Base-by-base conservation (phyloP, 2,797 vertebrate genomes). In the Malurus splendens region DNA sequence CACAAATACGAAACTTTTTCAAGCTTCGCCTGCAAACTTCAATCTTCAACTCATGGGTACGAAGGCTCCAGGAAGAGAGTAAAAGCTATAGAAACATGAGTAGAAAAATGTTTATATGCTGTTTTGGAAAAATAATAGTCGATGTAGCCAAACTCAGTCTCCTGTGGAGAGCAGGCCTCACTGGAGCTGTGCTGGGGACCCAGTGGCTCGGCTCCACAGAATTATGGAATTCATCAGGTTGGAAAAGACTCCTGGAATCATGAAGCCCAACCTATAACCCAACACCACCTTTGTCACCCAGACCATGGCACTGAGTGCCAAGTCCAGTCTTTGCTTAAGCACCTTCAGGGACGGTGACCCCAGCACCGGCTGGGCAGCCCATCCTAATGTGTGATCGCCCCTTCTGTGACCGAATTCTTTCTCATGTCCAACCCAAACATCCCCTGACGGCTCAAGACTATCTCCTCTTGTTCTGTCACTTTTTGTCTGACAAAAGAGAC, bases 261-360 rank as follows among this genome's bases (percentile, higher is more conserved):
- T 0, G 1, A 9, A 48, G 22, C 36, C 12, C 36, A 5, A 20
- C 4, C 55, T 1, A 0, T 18, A 30, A 36, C 20, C 0, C 0
- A 55, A 13, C 42, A 61, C 14, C 36, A 18, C 12, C 1, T 7
- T 15, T 15, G 47, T 8, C 17, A 25, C 5, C 17, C 9, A 6
- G 47, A 30, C 20, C 30, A 5, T 1, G 54, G 54, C 47, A 39
- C 5, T 1, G 28, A 67, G 30, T 4, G 41, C 47, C 41, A 22
- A 3, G 3, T 10, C 41, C 71, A 20, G 17, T 1, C 47, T 10
- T 47, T 15, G 20, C 30, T 25, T 3, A 10, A 50, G 15, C 8
- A 15, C 4, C 33, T 30, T 25, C 41, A 23, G 41, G 41, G 33
- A 33, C 2, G 17, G 33, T 23, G 54, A 22, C 25, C 27, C 32